Evolutionary conservation across 2,888 invertebrate species (phyloP).

Genomic region (Euspilapteryx auroguttella): DNA sequence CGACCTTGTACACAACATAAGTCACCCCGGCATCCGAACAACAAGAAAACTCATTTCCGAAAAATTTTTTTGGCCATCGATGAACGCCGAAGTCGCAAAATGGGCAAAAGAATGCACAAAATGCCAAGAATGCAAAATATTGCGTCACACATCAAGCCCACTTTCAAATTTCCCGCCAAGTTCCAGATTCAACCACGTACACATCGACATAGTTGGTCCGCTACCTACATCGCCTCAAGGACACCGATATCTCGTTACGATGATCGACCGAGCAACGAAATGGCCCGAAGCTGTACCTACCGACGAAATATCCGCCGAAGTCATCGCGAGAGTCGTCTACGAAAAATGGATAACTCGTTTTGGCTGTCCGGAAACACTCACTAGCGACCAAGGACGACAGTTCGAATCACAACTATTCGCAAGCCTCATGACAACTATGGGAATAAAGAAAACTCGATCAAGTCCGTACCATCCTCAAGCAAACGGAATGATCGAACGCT

Average conservation of each 20-base stretch:
- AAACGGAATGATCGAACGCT: slow-evolving; percentile 4
- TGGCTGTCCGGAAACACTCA: slow-evolving; percentile 2
- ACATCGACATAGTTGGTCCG: slow-evolving; percentile 4
- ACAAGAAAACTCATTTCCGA: neutral
- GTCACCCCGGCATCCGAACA: slow-evolving; percentile 2
- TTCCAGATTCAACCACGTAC: slow-evolving; percentile 1
- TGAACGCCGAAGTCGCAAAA: neutral
- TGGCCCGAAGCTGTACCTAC: slow-evolving; percentile 6
- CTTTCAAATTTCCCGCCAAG: neutral
- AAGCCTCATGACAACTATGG: neutral
- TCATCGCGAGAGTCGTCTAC: slow-evolving; percentile 1
- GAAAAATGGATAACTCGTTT: slow-evolving; percentile 4
- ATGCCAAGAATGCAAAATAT: neutral
- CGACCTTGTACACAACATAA: slow-evolving; percentile 1
- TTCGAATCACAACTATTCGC: slow-evolving; percentile 8
- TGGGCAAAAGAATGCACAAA: slow-evolving; percentile 1
- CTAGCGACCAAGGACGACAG: slow-evolving; percentile 15
- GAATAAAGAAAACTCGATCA: slow-evolving; percentile 1
- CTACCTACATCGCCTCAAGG: neutral
- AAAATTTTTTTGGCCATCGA: slow-evolving; percentile 2
- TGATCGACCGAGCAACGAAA: slow-evolving; percentile 3
- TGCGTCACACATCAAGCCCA: neutral
- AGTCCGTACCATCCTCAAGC: slow-evolving; percentile 4
- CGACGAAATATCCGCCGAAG: slow-evolving; percentile 1
- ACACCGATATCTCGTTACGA: slow-evolving; percentile 2